Percentiles rank a stretch among this genome's conserved stretches.
Evolutionary conservation across 2,888 invertebrate genomes (phyloP).

Genomic region (Volucella inflata): DNA sequence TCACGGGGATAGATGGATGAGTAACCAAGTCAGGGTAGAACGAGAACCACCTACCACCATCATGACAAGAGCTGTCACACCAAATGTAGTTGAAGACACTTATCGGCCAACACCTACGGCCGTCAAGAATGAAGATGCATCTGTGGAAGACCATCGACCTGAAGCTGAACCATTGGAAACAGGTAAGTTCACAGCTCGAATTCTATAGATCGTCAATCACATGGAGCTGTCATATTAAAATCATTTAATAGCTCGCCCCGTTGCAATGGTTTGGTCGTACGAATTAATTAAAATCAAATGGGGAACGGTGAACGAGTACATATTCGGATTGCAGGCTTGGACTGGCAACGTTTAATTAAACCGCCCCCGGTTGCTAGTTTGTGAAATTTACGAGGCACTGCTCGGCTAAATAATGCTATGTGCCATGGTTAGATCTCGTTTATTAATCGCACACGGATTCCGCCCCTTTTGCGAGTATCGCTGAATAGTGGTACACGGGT

Average conservation of each 20-base stretch:
- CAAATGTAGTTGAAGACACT: slow-evolving; percentile 10
- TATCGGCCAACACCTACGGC: slow-evolving; percentile 23
- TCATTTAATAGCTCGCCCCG: slow-evolving; percentile 54
- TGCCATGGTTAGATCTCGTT: slow-evolving; percentile 65
- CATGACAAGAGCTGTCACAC: neutral
- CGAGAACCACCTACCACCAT: neutral
- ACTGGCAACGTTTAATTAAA: slow-evolving; percentile 64
- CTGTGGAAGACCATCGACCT: slow-evolving; percentile 35
- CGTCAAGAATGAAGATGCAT: slow-evolving; percentile 47
- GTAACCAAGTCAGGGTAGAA: slow-evolving; percentile 11
- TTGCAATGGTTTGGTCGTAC: slow-evolving; percentile 31
- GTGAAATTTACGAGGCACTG: slow-evolving; percentile 57
- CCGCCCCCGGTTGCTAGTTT: slow-evolving; percentile 61
- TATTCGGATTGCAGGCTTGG: neutral
- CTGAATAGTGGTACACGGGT: no score
- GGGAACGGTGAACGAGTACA: neutral
- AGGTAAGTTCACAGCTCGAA: slow-evolving; percentile 45
- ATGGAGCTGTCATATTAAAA: slow-evolving; percentile 66
- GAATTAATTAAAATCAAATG: slow-evolving; percentile 68
- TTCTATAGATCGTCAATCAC: slow-evolving; percentile 48
- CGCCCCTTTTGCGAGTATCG: slow-evolving; percentile 24
- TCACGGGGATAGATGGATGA: slow-evolving; percentile 44
- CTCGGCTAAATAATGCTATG: neutral
- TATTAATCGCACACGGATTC: slow-evolving; percentile 62
- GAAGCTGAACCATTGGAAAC: slow-evolving; percentile 30